Evolutionary conservation across 2,797 vertebrate species (phyloP).

Genomic region (Alca torda): DNA sequence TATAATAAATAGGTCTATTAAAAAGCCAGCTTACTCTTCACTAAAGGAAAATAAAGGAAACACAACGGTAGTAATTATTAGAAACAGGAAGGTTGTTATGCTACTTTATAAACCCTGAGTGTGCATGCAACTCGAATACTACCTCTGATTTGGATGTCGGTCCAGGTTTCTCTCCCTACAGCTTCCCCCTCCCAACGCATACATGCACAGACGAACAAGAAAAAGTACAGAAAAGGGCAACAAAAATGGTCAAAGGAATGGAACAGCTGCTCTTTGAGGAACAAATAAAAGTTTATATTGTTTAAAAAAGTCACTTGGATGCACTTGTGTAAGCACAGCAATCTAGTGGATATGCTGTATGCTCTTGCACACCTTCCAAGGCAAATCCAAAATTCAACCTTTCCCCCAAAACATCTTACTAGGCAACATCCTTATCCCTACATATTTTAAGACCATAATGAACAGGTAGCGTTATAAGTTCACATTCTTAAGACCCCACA

Average conservation of each 20-base stretch:
- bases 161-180: neutral
- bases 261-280: neutral
- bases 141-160: neutral
- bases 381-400: neutral
- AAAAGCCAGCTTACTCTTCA: constrained; percentile 19
- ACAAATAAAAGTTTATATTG: neutral
- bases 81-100: neutral
- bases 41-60: constrained; percentile 16
- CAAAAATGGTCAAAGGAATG: neutral
- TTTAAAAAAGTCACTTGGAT: neutral
- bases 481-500: neutral
- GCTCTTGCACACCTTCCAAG: neutral
- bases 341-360: neutral
- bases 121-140: neutral
- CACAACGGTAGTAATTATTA: neutral
- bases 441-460: neutral
- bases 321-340: neutral
- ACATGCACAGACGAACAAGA: neutral
- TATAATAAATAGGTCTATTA: neutral
- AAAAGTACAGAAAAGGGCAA: neutral
- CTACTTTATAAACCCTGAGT: neutral
- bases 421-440: neutral
- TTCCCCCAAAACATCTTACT: neutral
- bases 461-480: neutral
- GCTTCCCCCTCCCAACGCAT: neutral